Conservation (phyloP, 1,140 invertebrate genomes). For the Pachypeltis micranthus region DNA sequence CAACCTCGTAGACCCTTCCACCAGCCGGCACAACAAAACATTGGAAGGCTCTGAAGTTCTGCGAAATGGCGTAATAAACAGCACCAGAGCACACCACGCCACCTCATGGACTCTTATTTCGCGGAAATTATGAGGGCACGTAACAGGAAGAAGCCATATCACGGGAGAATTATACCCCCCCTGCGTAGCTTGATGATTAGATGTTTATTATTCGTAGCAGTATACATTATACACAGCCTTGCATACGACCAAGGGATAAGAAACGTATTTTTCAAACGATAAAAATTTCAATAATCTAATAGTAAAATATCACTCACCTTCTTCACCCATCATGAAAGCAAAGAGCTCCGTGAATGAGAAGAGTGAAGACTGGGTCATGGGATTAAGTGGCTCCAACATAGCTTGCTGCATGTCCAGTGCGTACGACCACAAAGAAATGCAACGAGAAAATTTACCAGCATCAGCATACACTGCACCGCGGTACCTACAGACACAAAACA, state of each 20-base stretch:
- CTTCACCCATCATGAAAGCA: slow-evolving; percentile 80
- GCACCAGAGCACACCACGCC: too few species aligned
- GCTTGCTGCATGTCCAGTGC: slow-evolving; percentile 93
- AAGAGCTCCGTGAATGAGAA: slow-evolving; percentile 91
- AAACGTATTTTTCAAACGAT: neutral
- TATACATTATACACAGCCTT: neutral
- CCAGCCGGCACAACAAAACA: too few species aligned
- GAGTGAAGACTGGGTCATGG: slow-evolving; percentile 85
- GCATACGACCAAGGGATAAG: neutral
- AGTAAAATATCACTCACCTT: slow-evolving; percentile 30
- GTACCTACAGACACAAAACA: slow-evolving; percentile 36
- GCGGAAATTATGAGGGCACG: too few species aligned
- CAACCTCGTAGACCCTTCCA: too few species aligned
- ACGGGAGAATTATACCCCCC: too few species aligned
- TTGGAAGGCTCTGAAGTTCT: too few species aligned
- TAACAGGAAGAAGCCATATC: too few species aligned
- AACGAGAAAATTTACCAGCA: slow-evolving; percentile 81
- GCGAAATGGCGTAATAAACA: too few species aligned
- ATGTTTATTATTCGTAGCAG: too few species aligned
- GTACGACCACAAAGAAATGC: slow-evolving; percentile 89
- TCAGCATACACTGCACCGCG: slow-evolving; percentile 90
- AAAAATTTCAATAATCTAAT: neutral
- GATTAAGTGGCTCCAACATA: slow-evolving; percentile 82
- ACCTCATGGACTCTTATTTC: too few species aligned
- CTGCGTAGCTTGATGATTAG: too few species aligned